Evolutionary conservation across 2,888 invertebrate genomes (phyloP), one percentile per base, ranked within the genome.

Genomic region (Oeneis ivallda): DNA sequence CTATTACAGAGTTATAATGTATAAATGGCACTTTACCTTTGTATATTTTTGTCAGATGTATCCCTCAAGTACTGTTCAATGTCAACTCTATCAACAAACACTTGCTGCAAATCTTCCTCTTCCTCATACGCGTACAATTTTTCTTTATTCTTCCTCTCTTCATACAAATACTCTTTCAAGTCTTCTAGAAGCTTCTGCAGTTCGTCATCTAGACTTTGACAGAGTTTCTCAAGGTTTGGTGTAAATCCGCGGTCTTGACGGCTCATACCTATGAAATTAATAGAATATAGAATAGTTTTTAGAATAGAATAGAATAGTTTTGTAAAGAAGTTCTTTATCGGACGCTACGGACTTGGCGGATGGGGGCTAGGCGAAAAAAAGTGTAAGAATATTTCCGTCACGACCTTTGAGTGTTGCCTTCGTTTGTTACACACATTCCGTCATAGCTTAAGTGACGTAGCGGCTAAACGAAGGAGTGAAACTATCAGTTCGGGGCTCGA

Each of bases 231-330:
- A 49, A 97, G 88, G 26, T 94, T 94, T 0, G 93, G 93, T 0
- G 96, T 96, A 83, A 94, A 96, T 0, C 97, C 97, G 73, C 94
- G 94, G 4, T 96, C 95, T 88, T 97, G 97, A 92, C 96, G 95
- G 0, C 95, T 89, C 83, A 96, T 92, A 1, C 89, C 92, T 92
- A 54, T 0, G 71, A 75, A 52, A 26, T n/a, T 11, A 3, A 15
- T 8, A n/a, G 9, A n/a, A 15, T n/a, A 15, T 15, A 8, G 11
- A 41, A 3, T 4, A 10, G 7, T 1, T 45, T 45, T 26, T 1
- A 26, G 1, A 26, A 26, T 26, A 26, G 1, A 26, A 26, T 26
- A 26, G 2, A 26, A 26, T 26, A 26, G 26, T n/a, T n/a, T n/a
- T n/a, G n/a, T n/a, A n/a, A n/a, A n/a, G n/a, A n/a, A n/a, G n/a